phyloP scores from a whole-genome alignment of 2,113 vertebrate species.

The Laticauda colubrina region DNA sequence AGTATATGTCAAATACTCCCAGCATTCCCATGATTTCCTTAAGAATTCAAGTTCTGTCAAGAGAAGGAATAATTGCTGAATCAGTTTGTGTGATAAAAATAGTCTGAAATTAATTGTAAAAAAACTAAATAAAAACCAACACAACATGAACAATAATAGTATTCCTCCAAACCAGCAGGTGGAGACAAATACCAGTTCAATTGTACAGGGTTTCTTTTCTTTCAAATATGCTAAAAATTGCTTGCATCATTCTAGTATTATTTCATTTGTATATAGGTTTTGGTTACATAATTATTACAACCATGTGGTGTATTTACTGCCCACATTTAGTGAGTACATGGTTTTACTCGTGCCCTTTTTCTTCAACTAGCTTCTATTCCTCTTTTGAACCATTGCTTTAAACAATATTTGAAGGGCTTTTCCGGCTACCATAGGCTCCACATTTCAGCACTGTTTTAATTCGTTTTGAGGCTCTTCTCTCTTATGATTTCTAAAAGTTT shows the following conservation, averaged over 20 bases:
- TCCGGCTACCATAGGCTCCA: neutral
- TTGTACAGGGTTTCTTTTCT: conserved; percentile 11
- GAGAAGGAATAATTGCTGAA: neutral
- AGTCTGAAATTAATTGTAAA: neutral
- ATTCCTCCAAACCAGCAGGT: conserved; percentile 57
- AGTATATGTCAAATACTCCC: neutral
- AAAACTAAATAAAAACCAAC: neutral
- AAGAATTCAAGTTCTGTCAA: neutral
- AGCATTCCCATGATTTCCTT: neutral
- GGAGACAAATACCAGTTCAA: conserved; percentile 67
- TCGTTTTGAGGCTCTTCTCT: neutral
- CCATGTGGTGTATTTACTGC: neutral
- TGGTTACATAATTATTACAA: neutral
- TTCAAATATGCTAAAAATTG: neutral
- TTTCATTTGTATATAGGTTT: conserved; percentile 4
- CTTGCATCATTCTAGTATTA: neutral
- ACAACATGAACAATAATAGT: conserved; percentile 20
- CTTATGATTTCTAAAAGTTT: neutral
- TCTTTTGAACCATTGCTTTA: neutral
- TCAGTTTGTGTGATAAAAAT: neutral
- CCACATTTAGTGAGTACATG: neutral
- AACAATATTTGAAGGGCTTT: neutral
- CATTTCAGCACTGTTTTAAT: neutral
- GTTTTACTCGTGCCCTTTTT: neutral
- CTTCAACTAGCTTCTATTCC: neutral